phyloP scores from a whole-genome alignment of 2,797 vertebrate genomes.

The Sebastes oblongus region DNA sequence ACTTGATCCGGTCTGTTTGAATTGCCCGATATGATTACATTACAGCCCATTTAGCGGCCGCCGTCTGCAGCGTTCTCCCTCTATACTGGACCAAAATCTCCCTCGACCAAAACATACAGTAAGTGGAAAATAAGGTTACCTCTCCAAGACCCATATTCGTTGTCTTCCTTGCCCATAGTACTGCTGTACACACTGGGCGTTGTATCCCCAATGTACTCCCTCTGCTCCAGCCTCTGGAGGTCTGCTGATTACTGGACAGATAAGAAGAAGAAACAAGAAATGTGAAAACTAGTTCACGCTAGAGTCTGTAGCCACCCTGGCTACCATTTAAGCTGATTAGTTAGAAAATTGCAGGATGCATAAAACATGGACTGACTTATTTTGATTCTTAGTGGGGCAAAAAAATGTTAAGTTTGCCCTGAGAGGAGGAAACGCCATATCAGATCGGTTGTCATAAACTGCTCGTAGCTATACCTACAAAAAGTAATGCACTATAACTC shows the following conservation, averaged over 20 bases:
- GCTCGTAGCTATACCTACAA: no score
- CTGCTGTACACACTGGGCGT: not conserved
- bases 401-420: no score
- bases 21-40: not conserved
- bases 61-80: not conserved
- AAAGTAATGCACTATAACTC: no score
- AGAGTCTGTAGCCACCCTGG: no score
- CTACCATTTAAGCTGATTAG: no score
- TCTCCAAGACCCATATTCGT: not conserved
- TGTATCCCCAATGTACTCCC: not conserved
- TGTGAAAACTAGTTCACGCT: not conserved
- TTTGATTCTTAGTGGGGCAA: no score
- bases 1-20: not conserved
- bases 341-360: no score
- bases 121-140: conserved; percentile 6
- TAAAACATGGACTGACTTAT: no score
- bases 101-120: not conserved
- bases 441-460: no score
- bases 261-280: not conserved
- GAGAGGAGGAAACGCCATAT: no score
- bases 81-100: not conserved
- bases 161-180: conserved; percentile 33
- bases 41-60: not conserved
- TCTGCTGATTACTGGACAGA: not conserved
- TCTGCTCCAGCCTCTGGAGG: not conserved